Evolutionary conservation across 2,888 invertebrate species (phyloP), one percentile per base, ranked within the genome.

Genomic region (Papilio protenor): DNA sequence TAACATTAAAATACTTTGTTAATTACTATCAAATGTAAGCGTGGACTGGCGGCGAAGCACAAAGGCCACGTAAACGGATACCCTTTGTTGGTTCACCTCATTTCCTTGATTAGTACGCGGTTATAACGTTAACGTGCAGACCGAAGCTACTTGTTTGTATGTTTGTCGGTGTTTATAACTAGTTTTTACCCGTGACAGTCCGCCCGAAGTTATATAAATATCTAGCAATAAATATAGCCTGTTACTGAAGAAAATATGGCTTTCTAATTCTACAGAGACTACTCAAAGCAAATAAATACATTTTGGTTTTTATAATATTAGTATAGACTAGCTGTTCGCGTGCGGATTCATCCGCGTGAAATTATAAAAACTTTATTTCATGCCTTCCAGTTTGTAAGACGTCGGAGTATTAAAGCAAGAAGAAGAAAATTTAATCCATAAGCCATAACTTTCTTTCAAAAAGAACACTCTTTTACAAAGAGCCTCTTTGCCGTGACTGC

Each of bases 381-480:
- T 69, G 49, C 40, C 21, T 16, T 33, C 45, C 69, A 84, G 87
- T 88, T 87, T 86, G 84, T 87, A 85, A 84, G 82, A 83, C 81
- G 82, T 81, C 83, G 81, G 87, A 89, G 89, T 89, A 89, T 87
- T 88, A 88, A 88, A 75, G 86, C 87, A 89, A 90, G 88, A 87
- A 27, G 61, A 61, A 61, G 87, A 85, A 88, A 92, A 92, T 92
- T 92, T 91, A 92, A 93, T 93, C 91, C 92, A 85, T 86, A 86
- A 84, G 87, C 87, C 85, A 87, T 90, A 93, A 93, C 91, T 93
- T 93, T 89, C 87, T 86, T 87, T 86, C 73, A 76, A 89, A 91
- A 92, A 91, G 90, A 92, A 88, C 87, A 88, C 89, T 89, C 85
- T 89, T 87, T 89, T 87, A 89, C 87, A 89, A 89, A 87, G 87